Conservation (phyloP, 1,140 invertebrate genomes). For the Lepidurus arcticus region DNA sequence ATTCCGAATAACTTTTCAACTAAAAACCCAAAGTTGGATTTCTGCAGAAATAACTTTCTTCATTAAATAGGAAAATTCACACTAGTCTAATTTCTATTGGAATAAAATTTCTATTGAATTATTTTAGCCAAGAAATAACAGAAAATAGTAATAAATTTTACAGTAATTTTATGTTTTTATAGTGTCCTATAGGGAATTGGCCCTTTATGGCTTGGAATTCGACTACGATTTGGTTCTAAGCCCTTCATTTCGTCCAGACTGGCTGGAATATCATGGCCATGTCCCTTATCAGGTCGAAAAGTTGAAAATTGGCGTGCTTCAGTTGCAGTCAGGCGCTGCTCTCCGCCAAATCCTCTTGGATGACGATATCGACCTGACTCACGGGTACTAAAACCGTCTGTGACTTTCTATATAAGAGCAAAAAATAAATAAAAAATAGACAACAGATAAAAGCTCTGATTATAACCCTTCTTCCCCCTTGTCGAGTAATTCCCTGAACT, state of each 20-base stretch:
- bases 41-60: too few relatives aligned
- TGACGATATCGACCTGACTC: conserved; percentile 10
- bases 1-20: too few relatives aligned
- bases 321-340: neutral
- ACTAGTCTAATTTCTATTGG: too few relatives aligned
- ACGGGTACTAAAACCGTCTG: neutral
- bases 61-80: too few relatives aligned
- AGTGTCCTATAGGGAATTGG: neutral
- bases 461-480: too few relatives aligned
- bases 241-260: neutral
- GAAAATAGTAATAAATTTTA: too few relatives aligned
- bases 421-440: too few relatives aligned
- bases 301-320: conserved; percentile 13
- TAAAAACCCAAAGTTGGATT: too few relatives aligned
- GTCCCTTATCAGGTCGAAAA: conserved; percentile 8
- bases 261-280: neutral
- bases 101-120: too few relatives aligned
- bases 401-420: too few relatives aligned
- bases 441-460: too few relatives aligned
- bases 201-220: conserved; percentile 6
- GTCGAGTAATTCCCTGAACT: neutral
- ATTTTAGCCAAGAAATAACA: too few relatives aligned
- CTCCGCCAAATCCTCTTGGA: neutral
- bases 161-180: neutral
- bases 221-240: conserved; percentile 9